Evolutionary conservation across 2,113 vertebrate genomes (phyloP), one percentile per base, ranked within the genome.

Genomic region (Archilochus colubris): DNA sequence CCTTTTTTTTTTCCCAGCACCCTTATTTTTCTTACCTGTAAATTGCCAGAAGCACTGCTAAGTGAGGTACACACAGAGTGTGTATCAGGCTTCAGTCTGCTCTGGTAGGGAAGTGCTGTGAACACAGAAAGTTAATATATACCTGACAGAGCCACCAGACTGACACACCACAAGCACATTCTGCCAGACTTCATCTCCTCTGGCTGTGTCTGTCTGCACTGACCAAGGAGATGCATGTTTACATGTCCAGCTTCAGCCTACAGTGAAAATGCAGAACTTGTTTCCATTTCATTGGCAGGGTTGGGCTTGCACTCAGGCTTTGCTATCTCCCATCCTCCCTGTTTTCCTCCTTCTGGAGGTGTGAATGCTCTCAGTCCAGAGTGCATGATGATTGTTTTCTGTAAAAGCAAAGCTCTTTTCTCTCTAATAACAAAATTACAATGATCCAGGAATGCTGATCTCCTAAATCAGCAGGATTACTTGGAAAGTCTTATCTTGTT

Each of bases 211-310:
- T 74, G 58, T 28, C 27, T 67, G 72, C 48, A 61, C 48, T 27
- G 40, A 51, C 25, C 53, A 31, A 31, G 53, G 38, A 51, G 38
- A 8, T 77, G 33, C 7, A 2, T 20, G 16, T 69, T 82, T 58
- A 6, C 64, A 77, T 67, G 14, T 48, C 43, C 76, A 69, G 10
- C 74, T 40, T 44, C 76, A 82, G 77, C 36, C 64, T 54, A 1
- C 1, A 1, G 13, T 38, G 57, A 48, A 51, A 63, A 63, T 0
- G 3, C 8, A 3, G 8, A 8, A 6, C 16, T 77, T 59, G 50
- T 78, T 93, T 10, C 57, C 13, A 4, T 75, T 73, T 38, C 44
- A 12, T 5, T 23, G 40, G 22, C 38, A 36, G 63, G 30, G n/a
- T 4, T 40, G 73, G 5, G n/a, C 81, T 89, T 84, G 53, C 43